Evolutionary conservation across 2,797 vertebrate species (phyloP), one percentile per base, ranked within the genome.

Genomic region (Crenichthys baileyi): DNA sequence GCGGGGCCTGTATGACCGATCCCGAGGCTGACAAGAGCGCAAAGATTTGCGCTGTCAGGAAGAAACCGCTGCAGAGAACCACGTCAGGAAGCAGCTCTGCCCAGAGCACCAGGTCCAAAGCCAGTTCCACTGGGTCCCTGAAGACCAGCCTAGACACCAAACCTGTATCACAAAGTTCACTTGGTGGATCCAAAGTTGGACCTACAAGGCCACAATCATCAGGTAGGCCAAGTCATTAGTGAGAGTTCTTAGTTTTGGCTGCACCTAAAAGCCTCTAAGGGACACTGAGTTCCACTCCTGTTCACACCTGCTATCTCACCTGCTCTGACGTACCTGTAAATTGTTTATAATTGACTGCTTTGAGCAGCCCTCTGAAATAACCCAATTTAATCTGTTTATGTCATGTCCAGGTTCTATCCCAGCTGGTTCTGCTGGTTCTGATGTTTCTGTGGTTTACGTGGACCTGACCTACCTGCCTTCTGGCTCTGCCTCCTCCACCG

Each of bases 401-500:
- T 79, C 20, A 72, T 31, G 16, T 71, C 4, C 83, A 95, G 95
- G 78, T 50, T 79, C 91, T 53, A 93, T 79, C 79, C 50, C 72
- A 7, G 56, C 70, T 0, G 48, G 51, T 67, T 55, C 84, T 77
- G 61, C 70, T 0, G 70, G 65, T 71, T 65, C 85, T 77, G 83
- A 82, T 1, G 87, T 93, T 1, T 55, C 92, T 29, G 95, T 93
- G 0, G 68, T 97, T 3, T 97, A 97, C 24, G 91, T 99, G 87
- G 98, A 99, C 92, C 93, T 99, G 84, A 97, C 97, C 9, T 99
- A 99, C 85, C 86, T 99, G 80, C 98, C 98, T 0, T 96, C 97
- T 0, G 95, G 96, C 0, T 67, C 82, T 1, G 96, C 96, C 1
- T 93, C 96, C 0, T 89, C 94, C 71, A 95, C 95, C 0, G 89